phyloP scores from a whole-genome alignment of 2,888 invertebrate genomes.

The Drosophila melanosoma region DNA sequence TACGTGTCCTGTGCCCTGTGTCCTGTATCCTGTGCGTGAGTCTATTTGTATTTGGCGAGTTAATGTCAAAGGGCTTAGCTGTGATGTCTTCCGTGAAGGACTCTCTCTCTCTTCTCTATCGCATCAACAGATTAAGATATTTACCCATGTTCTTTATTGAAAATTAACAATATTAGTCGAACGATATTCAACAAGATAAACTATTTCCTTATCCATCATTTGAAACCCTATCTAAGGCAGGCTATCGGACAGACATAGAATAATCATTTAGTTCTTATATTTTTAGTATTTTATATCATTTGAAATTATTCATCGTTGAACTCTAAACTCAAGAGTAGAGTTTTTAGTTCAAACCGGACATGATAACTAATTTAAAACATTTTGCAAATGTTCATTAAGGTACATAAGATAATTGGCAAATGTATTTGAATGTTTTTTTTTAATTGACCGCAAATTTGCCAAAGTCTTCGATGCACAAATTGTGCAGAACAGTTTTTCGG shows the following conservation, averaged over 20 bases:
- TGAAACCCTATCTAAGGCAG: not conserved
- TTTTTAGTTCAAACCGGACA: not conserved
- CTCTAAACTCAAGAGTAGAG: not conserved
- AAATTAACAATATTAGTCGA: too few species aligned
- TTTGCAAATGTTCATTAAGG: conserved; percentile 1
- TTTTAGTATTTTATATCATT: not conserved
- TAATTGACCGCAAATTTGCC: conserved; percentile 55
- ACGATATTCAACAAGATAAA: not conserved
- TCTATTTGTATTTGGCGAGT: conserved; percentile 11
- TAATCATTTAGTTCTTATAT: not conserved
- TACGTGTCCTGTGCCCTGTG: conserved; percentile 2
- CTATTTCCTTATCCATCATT: not conserved
- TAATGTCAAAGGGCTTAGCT: conserved; percentile 25
- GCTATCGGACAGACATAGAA: not conserved
- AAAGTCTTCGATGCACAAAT: conserved; percentile 22
- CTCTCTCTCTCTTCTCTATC: conserved; percentile 9
- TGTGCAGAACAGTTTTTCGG: conserved; percentile 13
- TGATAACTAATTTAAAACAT: not conserved
- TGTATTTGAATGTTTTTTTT: conserved; percentile 30
- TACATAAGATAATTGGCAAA: conserved; percentile 18
- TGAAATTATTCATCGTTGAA: not conserved
- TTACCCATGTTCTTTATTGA: not conserved
- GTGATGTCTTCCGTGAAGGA: not conserved
- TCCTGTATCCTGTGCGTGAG: conserved; percentile 3
- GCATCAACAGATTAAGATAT: conserved; percentile 1